Conservation (phyloP, 35 echinoderm and acorn worm species). For the Diadema setosum region DNA sequence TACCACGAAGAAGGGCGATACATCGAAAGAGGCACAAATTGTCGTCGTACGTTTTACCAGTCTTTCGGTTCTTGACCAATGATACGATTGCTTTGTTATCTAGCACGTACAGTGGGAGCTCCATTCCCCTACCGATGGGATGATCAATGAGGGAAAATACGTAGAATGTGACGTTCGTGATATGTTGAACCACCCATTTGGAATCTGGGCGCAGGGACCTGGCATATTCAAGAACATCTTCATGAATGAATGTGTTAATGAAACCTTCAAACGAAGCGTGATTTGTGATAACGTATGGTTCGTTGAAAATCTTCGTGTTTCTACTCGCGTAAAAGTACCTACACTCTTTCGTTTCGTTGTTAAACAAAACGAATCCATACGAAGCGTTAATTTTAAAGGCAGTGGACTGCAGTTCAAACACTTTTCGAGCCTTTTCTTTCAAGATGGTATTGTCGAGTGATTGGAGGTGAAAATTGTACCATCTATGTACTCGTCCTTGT, state of each 20-base stretch:
- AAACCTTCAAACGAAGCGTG: not conserved
- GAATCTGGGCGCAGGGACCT: not conserved
- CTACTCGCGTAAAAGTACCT: not conserved
- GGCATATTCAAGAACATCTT: not conserved
- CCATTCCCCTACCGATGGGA: not conserved
- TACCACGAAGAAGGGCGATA: not conserved
- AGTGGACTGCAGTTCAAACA: not conserved
- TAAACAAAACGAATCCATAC: not conserved
- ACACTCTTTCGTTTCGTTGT: not conserved
- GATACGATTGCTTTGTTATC: not conserved
- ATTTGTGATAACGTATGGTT: not conserved
- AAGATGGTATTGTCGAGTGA: not conserved
- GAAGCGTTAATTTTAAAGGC: not conserved
- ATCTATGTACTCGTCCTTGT: not conserved
- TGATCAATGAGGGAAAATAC: not conserved
- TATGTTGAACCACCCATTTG: not conserved
- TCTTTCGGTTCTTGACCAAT: not conserved
- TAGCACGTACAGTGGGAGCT: not conserved
- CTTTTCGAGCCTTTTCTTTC: not conserved
- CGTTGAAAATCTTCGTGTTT: not conserved
- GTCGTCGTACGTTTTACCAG: not conserved
- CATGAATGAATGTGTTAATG: not conserved
- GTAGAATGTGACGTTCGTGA: not conserved
- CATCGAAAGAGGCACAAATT: constrained; percentile 36
- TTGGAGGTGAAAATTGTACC: not conserved